A percentile compares a stretch with the other conserved stretches of the same genome.
phyloP scores from a whole-genome alignment of 2,113 vertebrate genomes.

The Otis tarda region DNA sequence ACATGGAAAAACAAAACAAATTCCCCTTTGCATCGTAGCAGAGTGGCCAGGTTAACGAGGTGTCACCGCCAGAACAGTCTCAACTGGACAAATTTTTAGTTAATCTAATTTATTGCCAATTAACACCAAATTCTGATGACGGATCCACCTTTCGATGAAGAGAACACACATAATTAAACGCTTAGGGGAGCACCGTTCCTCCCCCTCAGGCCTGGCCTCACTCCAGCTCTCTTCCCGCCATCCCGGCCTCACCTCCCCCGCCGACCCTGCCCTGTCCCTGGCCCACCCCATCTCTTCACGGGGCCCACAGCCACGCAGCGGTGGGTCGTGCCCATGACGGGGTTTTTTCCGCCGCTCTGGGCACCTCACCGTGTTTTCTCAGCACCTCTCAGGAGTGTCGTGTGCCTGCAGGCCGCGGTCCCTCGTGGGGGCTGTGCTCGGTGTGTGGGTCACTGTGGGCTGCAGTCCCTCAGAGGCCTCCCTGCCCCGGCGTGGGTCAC shows the following conservation, averaged over 20 bases:
- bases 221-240: neutral
- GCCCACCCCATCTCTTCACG: too few relatives aligned
- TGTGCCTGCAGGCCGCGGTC: neutral
- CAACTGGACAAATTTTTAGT: neutral
- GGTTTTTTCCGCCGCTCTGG: neutral
- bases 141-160: neutral
- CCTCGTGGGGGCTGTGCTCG: neutral
- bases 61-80: neutral
- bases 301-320: neutral
- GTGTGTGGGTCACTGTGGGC: neutral
- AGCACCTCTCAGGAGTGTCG: too few relatives aligned
- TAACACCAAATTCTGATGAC: neutral
- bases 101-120: neutral
- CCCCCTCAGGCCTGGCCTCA: neutral
- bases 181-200: neutral
- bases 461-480: neutral
- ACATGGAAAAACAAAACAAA: neutral
- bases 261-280: too few relatives aligned
- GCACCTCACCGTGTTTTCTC: neutral
- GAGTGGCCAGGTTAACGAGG: neutral
- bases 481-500: neutral
- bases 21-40: neutral
- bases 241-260: too few relatives aligned
- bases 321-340: rapidly evolving
- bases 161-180: neutral